Evolutionary conservation across 2,113 vertebrate species (phyloP).

Genomic region (Camarhynchus parvulus): DNA sequence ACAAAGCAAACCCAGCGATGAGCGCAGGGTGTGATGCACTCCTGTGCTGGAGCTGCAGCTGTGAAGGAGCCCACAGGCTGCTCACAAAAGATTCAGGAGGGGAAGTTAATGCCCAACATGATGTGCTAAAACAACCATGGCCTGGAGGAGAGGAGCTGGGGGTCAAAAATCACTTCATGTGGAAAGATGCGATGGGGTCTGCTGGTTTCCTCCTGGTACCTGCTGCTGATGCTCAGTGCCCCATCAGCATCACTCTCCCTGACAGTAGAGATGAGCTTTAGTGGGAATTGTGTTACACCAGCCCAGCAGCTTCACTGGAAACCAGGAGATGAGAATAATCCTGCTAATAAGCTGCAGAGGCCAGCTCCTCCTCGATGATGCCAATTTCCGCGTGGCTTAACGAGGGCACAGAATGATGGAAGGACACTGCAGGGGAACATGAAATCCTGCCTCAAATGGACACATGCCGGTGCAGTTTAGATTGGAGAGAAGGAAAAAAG

Average conservation of each 20-base stretch:
- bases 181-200: neutral
- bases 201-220: neutral
- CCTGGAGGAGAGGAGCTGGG: neutral
- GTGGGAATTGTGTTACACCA: neutral
- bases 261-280: fast-evolving
- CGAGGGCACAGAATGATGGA: neutral
- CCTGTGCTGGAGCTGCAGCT: neutral
- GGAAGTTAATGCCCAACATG: neutral
- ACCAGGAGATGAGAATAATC: neutral
- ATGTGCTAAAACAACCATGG: neutral
- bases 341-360: neutral
- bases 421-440: neutral
- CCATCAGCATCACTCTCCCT: neutral
- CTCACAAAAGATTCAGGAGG: neutral
- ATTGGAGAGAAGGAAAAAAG: neutral
- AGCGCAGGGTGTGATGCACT: neutral
- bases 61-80: neutral
- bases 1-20: neutral
- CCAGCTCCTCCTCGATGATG: neutral
- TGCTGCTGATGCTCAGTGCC: neutral
- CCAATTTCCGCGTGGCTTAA: neutral
- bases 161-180: neutral
- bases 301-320: neutral
- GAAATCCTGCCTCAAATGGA: neutral
- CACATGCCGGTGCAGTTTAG: neutral